Evolutionary conservation across 2,888 invertebrate species (phyloP).

Genomic region (Blera fallax): DNA sequence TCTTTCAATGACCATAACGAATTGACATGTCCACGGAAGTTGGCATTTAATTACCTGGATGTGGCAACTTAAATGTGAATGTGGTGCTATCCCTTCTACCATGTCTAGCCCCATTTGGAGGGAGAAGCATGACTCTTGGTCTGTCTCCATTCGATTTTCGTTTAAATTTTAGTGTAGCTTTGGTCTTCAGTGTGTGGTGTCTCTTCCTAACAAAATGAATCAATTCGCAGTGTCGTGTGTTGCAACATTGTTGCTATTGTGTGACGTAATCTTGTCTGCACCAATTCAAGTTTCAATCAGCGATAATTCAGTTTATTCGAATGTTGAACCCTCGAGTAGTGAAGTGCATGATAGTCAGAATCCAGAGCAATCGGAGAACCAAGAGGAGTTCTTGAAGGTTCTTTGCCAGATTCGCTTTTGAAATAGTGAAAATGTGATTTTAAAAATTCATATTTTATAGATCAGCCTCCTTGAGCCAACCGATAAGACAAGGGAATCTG

Average conservation of each 20-base stretch:
- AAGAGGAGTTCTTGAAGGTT: constrained; percentile 65
- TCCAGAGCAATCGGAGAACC: neutral
- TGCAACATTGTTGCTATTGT: constrained; percentile 59
- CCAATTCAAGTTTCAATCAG: constrained; percentile 35
- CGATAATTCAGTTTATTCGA: constrained; percentile 53
- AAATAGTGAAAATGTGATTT: neutral
- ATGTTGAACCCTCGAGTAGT: constrained; percentile 19
- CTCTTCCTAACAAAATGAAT: constrained; percentile 31
- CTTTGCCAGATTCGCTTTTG: neutral
- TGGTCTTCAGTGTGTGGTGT: constrained; percentile 35
- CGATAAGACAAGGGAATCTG: constrained; percentile 78
- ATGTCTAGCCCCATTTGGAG: neutral
- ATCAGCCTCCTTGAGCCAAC: constrained; percentile 71
- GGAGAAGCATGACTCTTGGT: constrained; percentile 36
- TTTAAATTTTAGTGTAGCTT: constrained; percentile 59
- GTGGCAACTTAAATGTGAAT: constrained; percentile 21
- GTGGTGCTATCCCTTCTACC: constrained; percentile 35
- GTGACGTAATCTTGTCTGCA: constrained; percentile 49
- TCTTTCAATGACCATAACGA: neutral
- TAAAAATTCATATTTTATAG: constrained; percentile 42
- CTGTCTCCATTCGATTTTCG: constrained; percentile 25
- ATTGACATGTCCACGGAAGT: constrained; percentile 34
- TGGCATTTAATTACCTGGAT: neutral
- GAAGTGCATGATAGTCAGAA: neutral
- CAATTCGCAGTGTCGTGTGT: constrained; percentile 25